Evolutionary conservation across 2,888 invertebrate genomes (phyloP), one percentile per base, ranked within the genome.

Genomic region (Agrochola litura): DNA sequence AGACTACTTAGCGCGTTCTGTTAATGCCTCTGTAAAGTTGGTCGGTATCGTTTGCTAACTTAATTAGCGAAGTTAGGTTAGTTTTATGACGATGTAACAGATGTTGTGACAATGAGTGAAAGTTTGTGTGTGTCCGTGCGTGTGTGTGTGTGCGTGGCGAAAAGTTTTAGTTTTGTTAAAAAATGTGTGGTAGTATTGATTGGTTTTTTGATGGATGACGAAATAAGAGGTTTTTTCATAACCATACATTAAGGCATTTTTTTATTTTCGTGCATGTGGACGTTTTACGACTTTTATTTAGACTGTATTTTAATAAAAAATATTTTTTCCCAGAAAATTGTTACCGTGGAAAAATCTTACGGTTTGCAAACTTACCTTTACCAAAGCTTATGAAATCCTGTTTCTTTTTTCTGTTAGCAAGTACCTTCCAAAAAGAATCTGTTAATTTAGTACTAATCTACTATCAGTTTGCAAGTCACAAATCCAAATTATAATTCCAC

Each of bases 1-100:
- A 91, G 91, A 89, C 92, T 94, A 93, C 95, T 95, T 95, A 95
- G 94, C 94, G 93, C 92, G 91, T 91, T 91, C 90, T 84, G 90
- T 90, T 94, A 94, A 93, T 92, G 92, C 81, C 84, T 88, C 89
- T 89, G 89, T 89, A 89, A 92, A 92, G 89, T 92, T 92, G 76
- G 85, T 71, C 82, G 84, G 85, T 86, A 89, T 89, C 89, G 88
- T 84, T 86, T 83, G 81, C 80, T 78, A 91, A 93, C 88, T 92
- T 94, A 94, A 94, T 94, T 94, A 94, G 91, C 87, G 70, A 94
- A 94, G 88, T 94, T 93, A 76, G 81, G 79, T 82, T 82, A 87
- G 85, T 88, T 92, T 92, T 92, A 93, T 92, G 92, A 92, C 86
- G 84, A 58, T 76, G 85, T 83, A 85, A 77, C 88, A 88, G 85